Percentiles rank a stretch among this genome's conserved stretches.
Conservation (phyloP, 2,888 invertebrate species). For the Erebia ligea region DNA sequence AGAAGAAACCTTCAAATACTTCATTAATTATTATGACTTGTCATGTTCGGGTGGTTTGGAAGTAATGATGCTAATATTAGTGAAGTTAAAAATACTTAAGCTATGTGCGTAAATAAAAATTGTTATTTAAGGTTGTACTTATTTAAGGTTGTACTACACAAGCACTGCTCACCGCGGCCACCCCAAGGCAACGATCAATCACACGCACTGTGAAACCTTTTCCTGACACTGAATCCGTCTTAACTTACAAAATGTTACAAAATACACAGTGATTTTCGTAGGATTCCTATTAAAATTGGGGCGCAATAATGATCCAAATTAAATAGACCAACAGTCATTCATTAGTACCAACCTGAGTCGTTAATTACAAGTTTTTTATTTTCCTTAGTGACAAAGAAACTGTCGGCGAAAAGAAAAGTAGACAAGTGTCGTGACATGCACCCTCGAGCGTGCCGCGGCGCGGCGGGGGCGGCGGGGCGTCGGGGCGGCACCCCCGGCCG, state of each 20-base stretch:
- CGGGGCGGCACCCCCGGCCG: slow-evolving; percentile 55
- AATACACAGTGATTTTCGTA: background rate
- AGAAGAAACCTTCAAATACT: too few species aligned
- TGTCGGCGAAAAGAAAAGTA: slow-evolving; percentile 84
- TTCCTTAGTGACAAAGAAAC: slow-evolving; percentile 83
- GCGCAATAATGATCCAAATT: slow-evolving; percentile 49
- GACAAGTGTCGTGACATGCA: slow-evolving; percentile 83
- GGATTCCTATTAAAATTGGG: slow-evolving; percentile 31
- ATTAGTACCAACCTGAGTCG: slow-evolving; percentile 78
- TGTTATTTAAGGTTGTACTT: background rate
- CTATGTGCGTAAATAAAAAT: background rate
- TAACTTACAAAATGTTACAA: slow-evolving; percentile 18
- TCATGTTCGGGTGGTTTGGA: too few species aligned
- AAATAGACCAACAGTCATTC: slow-evolving; percentile 67
- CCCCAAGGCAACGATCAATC: slow-evolving; percentile 35
- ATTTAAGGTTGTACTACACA: background rate
- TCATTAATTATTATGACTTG: too few species aligned
- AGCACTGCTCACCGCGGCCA: slow-evolving; percentile 22
- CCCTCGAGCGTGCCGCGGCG: slow-evolving; percentile 57
- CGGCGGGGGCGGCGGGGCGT: slow-evolving; percentile 56
- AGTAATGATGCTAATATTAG: too few species aligned
- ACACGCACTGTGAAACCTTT: slow-evolving; percentile 29
- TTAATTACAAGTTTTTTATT: slow-evolving; percentile 84
- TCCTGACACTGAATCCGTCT: slow-evolving; percentile 19
- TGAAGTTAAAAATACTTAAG: too few species aligned